Conservation (phyloP, 2,797 vertebrate species). For the Strix occidentalis region DNA sequence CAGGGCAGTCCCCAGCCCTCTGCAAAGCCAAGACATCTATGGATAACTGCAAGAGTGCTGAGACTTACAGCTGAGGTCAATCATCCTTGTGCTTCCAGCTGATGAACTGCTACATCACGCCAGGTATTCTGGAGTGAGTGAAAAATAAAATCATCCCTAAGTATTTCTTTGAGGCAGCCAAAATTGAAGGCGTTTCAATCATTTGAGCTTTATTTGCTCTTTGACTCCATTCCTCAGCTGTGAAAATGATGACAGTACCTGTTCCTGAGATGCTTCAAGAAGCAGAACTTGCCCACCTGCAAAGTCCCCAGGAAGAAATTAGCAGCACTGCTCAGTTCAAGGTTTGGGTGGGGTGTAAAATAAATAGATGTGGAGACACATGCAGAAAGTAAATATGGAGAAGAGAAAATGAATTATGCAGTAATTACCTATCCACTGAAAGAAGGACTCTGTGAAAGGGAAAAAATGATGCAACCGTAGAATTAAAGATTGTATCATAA, state of each 20-base stretch:
- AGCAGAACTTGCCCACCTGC: background rate
- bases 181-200: background rate
- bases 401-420: constrained; percentile 25
- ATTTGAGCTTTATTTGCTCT: background rate
- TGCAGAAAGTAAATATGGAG: background rate
- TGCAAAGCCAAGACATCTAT: background rate
- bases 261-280: background rate
- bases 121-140: background rate
- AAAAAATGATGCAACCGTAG: constrained; percentile 35
- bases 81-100: background rate
- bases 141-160: background rate
- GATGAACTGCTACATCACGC: background rate
- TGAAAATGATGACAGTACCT: background rate
- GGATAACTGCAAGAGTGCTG: background rate
- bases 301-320: background rate
- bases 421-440: constrained; percentile 16
- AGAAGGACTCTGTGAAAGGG: background rate
- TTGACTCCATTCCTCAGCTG: background rate
- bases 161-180: background rate
- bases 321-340: background rate
- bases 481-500: constrained; percentile 57
- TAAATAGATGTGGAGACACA: background rate
- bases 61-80: background rate
- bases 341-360: background rate
- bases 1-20: accelerated